Evolutionary conservation across 2,113 vertebrate species (phyloP), one percentile per base, ranked within the genome.

Genomic region (Oreotrochilus melanogaster): DNA sequence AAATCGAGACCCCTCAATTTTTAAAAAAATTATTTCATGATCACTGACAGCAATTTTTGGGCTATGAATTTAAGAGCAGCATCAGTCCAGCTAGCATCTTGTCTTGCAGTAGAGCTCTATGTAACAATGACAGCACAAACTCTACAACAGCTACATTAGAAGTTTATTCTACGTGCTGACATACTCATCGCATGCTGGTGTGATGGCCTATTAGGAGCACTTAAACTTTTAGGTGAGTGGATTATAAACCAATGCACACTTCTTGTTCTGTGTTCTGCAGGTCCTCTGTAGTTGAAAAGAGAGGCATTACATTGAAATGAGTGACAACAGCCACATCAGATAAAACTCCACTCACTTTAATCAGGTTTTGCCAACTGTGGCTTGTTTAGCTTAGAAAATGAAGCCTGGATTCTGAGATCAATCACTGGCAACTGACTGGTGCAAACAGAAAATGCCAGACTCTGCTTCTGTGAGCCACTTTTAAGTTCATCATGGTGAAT

Each of bases 361-460:
- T 97, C 92, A 92, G 33, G 28, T 85, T 96, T 93, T 65, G 65
- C 86, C 92, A 86, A 78, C 60, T 60, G 65, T 65, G 69, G 76
- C 79, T 80, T 64, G 78, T 79, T 95, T 91, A 85, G 51, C 67
- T 86, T 75, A 48, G 60, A 78, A 96, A 96, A 89, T 47, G 74
- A 95, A 97, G 61, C 43, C 60, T 90, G 71, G 51, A 25, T 76
- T 61, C 79, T 69, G 76, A 86, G 91, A 84, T 95, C 75, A 79
- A 88, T 93, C 82, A 88, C 58, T 18, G 82, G 66, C 1, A 0
- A 66, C 33, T 48, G 89, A 86, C 74, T 91, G 73, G 60, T 89
- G 67, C 67, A 92, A 75, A 93, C 72, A 89, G 76, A 82, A 95
- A 82, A 92, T 67, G 64, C 80, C 81, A 89, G 76, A 14, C 39